phyloP scores from a whole-genome alignment of 2,113 vertebrate genomes.

The Gasterosteus aculeatus region DNA sequence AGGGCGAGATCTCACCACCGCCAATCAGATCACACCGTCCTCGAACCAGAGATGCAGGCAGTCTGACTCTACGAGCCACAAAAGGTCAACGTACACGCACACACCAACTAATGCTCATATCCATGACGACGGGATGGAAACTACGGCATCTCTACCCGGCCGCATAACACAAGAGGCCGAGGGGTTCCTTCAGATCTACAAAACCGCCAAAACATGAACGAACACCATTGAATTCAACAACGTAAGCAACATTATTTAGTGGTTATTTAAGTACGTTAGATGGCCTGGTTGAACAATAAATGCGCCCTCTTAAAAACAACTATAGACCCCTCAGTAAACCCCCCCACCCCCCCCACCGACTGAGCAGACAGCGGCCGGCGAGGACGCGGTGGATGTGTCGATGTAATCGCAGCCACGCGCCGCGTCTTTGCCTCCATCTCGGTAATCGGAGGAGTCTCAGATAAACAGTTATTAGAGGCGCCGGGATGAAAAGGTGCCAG shows the following conservation, averaged over 20 bases:
- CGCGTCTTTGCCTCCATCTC: background rate
- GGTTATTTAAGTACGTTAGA: too few relatives aligned
- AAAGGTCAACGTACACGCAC: background rate
- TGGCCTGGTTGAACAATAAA: background rate
- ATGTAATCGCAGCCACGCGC: slow-evolving; percentile 1
- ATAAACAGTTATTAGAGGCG: slow-evolving; percentile 39
- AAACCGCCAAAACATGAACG: too few relatives aligned
- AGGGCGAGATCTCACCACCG: background rate
- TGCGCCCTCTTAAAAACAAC: background rate
- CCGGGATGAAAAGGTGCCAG: background rate
- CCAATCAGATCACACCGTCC: slow-evolving; percentile 56
- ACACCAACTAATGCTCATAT: background rate
- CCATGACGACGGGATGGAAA: background rate
- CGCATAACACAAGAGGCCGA: too few relatives aligned
- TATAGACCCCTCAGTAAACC: background rate
- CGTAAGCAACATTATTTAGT: background rate
- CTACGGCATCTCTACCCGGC: background rate
- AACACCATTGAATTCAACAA: too few relatives aligned
- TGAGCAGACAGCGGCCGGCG: background rate
- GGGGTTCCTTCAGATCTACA: too few relatives aligned
- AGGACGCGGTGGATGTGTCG: background rate
- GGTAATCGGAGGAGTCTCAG: background rate
- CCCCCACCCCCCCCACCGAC: background rate
- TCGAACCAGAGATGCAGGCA: too few relatives aligned
- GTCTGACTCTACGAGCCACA: slow-evolving; percentile 12